These are phyloP conservation scores for Carabus problematicus DNA, from an alignment of 2,888 invertebrate species.

Conservation along the genomic window DNA sequence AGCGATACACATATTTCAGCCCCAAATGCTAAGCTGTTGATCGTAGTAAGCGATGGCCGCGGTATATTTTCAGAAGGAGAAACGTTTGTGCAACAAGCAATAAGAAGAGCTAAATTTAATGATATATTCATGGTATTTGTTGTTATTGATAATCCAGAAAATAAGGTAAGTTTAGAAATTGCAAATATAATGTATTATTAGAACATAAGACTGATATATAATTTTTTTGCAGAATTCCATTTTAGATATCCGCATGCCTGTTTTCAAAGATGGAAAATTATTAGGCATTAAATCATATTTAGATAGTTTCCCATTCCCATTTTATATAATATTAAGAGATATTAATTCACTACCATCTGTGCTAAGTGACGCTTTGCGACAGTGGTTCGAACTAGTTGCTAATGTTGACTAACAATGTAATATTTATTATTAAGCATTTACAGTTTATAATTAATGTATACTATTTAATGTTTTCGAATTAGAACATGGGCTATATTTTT, in stretches of 20 bases:
- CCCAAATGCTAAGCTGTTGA: constrained; percentile 80
- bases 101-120: constrained; percentile 79
- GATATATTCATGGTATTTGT: constrained; percentile 95
- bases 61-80: constrained; percentile 91
- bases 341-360: constrained; percentile 87
- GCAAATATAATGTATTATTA: constrained; percentile 32
- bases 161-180: constrained; percentile 69
- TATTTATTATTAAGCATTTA: too few relatives aligned
- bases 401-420: constrained; percentile 56
- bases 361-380: constrained; percentile 93
- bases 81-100: constrained; percentile 76
- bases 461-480: constrained; percentile 2
- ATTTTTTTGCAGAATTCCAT: constrained; percentile 79
- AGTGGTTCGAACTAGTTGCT: constrained; percentile 98
- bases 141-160: constrained; percentile 92
- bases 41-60: constrained; percentile 94
- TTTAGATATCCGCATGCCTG: constrained; percentile 83
- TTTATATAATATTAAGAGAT: constrained; percentile 92
- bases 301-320: constrained; percentile 97
- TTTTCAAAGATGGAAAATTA: constrained; percentile 68
- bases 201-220: constrained; percentile 17
- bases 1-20: constrained; percentile 63
- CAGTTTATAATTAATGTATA: background rate
- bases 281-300: constrained; percentile 81
- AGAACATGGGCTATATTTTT: background rate